Evolutionary conservation across 2,888 invertebrate species (phyloP), one percentile per base, ranked within the genome.

Genomic region (Drosophila acutilabella): DNA sequence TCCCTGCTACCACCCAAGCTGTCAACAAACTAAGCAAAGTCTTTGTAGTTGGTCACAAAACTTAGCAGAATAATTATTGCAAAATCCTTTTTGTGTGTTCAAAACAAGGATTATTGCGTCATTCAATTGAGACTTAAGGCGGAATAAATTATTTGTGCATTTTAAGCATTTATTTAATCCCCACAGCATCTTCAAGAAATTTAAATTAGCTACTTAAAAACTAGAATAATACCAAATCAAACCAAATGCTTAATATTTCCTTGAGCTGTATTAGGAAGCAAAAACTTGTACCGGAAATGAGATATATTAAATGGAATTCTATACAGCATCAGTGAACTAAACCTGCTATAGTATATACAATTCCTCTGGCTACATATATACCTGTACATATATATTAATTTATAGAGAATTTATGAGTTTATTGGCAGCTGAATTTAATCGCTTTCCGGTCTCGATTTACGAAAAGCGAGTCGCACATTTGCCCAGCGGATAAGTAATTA

Each of bases 401-500:
- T 7, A 1, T 6, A 4, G 23, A 38, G 8, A 11, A 36, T 4
- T 23, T 38, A 23, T 38, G 23, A 38, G 4, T 36, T 3, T 11
- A 14, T 20, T 20, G 54, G 44, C 44, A 56, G 54, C 33, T 56
- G 44, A 36, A 23, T 23, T 57, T 57, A 47, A 57, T 36, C 13
- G 40, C 30, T 48, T 48, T 20, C 11, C 33, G 51, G 30, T 6
- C 14, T 26, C 40, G 30, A 23, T 66, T 50, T 42, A 11, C 14
- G 2, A 14, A 16, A n/a, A n/a, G 38, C 11, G n/a, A 30, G 10
- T 10, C 16, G 13, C 20, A 23, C 36, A 52, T 8, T 20, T 18
- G 11, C 40, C 18, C 47, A n/a, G 14, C 38, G 30, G 42, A 44
- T 41, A 23, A 52, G 23, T 64, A 78, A 72, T 81, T 84, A 78